Conservation (phyloP, 2,113 vertebrate genomes). For the Notechis scutatus region DNA sequence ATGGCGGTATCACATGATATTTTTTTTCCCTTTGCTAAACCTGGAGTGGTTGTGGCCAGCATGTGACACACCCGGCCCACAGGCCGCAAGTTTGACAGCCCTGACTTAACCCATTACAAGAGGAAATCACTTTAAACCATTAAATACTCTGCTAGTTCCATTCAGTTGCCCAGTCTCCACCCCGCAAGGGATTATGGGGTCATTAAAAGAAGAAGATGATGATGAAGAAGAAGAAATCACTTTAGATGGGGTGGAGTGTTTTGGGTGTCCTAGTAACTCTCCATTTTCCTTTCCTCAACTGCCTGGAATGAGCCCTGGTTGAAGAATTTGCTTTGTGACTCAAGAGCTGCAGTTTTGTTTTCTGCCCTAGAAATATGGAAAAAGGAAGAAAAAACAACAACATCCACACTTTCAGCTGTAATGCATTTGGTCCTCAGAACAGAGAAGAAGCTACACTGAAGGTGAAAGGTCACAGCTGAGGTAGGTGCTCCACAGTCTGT, state of each 20-base stretch:
- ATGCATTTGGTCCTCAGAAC: background rate
- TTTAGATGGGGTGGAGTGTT: background rate
- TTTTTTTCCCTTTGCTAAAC: too few species aligned
- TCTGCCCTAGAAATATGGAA: background rate
- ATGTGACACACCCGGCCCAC: too few species aligned
- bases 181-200: too few species aligned
- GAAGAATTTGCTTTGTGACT: background rate
- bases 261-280: background rate
- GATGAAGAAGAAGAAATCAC: background rate
- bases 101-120: background rate
- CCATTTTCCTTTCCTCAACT: background rate
- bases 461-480: background rate
- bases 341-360: background rate
- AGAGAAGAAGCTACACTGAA: background rate
- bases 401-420: background rate
- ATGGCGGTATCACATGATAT: too few species aligned
- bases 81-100: too few species aligned
- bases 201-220: too few species aligned
- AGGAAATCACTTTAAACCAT: background rate
- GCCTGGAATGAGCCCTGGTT: fast-evolving
- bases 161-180: too few species aligned
- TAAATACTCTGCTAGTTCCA: too few species aligned
- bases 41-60: too few species aligned
- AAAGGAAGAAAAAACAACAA: background rate
- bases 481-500: background rate